Conservation (phyloP, 2,888 invertebrate species). For the Strigamia maritima region DNA sequence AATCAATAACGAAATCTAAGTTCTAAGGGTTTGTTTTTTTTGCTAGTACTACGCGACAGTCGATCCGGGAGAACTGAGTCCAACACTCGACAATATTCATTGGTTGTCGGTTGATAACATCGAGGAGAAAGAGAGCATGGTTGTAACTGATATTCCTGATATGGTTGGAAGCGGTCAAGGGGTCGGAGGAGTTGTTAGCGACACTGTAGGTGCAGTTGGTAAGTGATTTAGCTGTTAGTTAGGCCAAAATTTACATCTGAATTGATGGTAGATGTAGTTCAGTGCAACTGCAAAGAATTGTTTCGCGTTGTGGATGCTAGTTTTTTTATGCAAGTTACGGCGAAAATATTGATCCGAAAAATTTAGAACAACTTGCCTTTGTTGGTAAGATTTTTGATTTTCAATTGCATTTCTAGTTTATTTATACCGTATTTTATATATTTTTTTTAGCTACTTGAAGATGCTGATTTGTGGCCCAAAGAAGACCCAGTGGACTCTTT, state of each 20-base stretch:
- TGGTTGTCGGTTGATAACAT: conserved; percentile 95
- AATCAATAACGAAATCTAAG: neutral
- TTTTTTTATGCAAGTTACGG: conserved; percentile 96
- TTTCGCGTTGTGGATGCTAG: conserved; percentile 95
- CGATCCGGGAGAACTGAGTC: conserved; percentile 59
- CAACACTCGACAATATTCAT: conserved; percentile 68
- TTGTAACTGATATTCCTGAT: conserved; percentile 75
- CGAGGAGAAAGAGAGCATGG: conserved; percentile 65
- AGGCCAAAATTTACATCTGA: neutral
- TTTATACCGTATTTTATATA: neutral
- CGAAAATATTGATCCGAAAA: conserved; percentile 66
- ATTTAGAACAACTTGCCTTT: conserved; percentile 43
- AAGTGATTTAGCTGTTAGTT: neutral
- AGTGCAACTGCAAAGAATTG: conserved; percentile 86
- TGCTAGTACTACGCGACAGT: conserved; percentile 91
- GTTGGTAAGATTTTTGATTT: conserved; percentile 41
- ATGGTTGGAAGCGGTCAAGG: conserved; percentile 92
- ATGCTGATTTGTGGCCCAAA: conserved; percentile 70
- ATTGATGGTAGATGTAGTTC: conserved; percentile 34
- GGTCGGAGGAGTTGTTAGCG: conserved; percentile 92
- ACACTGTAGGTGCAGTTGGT: conserved; percentile 70
- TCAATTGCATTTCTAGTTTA: neutral
- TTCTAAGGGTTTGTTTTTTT: neutral
- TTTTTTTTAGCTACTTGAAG: conserved; percentile 41
- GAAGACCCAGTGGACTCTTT: conserved; percentile 93